A percentile compares a stretch with the other conserved stretches of the same genome.
These are phyloP conservation scores for Pipra filicauda DNA, from an alignment of 2,113 vertebrate species.

Conservation along the genomic window DNA sequence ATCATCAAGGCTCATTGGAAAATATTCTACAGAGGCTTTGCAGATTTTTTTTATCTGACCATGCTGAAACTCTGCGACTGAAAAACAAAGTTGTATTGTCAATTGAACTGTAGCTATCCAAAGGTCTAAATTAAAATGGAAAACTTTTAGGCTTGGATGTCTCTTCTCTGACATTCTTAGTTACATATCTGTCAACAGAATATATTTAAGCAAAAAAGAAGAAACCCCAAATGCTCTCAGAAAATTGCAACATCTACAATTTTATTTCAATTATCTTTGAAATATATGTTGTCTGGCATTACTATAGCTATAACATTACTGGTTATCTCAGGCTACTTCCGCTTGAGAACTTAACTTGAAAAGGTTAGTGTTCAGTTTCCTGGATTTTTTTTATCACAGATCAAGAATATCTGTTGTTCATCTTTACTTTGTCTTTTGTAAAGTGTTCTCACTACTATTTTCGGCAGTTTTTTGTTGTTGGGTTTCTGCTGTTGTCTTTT, in stretches of 20 bases:
- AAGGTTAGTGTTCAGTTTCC: background rate
- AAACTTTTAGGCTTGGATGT: background rate
- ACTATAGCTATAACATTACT: background rate
- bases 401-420: background rate
- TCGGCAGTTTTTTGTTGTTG: background rate
- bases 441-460: background rate
- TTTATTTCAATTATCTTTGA: background rate
- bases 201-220: background rate
- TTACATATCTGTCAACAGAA: background rate
- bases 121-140: background rate
- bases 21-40: background rate
- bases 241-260: background rate
- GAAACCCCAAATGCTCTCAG: background rate
- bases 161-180: background rate
- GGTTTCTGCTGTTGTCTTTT: background rate
- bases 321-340: background rate
- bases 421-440: background rate
- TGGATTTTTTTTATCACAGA: background rate
- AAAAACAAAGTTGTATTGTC: background rate
- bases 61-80: background rate
- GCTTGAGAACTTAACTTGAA: background rate
- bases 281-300: background rate
- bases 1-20: background rate
- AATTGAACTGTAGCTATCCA: background rate
- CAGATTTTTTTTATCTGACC: background rate